Percentiles rank a stretch among this genome's conserved stretches.
phyloP scores from a whole-genome alignment of 2,888 invertebrate genomes.

The Macrophya annulata region DNA sequence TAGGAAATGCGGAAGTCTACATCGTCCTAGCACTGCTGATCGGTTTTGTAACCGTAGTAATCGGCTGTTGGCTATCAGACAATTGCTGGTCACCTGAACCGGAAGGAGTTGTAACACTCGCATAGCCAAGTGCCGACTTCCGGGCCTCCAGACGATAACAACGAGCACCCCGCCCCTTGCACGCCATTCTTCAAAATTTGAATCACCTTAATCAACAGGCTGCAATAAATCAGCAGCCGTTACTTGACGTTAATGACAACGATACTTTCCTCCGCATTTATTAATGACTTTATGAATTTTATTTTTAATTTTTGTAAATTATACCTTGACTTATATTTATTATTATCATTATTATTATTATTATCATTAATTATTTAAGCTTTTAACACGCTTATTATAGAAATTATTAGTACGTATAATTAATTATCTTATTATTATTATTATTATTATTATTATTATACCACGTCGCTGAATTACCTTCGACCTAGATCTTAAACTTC shows the following conservation, averaged over 20 bases:
- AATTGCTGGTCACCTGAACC: constrained; percentile 91
- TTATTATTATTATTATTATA: too few relatives aligned
- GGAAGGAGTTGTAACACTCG: constrained; percentile 84
- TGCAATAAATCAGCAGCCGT: constrained; percentile 64
- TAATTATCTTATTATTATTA: not conserved
- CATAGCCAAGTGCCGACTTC: constrained; percentile 86
- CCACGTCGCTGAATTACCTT: not conserved
- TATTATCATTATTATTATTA: not conserved
- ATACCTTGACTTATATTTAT: not conserved
- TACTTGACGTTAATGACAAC: constrained; percentile 70
- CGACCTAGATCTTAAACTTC: not conserved
- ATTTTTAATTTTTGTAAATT: not conserved
- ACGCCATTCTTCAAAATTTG: constrained; percentile 66
- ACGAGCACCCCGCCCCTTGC: constrained; percentile 68
- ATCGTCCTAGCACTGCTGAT: constrained; percentile 88
- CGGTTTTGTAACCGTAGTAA: constrained; percentile 87
- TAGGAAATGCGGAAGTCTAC: constrained; percentile 89
- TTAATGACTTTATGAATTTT: constrained; percentile 32
- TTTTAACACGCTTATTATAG: not conserved
- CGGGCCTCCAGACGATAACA: constrained; percentile 80
- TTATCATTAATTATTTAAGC: not conserved
- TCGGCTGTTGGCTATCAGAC: constrained; percentile 90
- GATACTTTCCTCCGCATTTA: constrained; percentile 67
- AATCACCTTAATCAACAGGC: constrained; percentile 57
- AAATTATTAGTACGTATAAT: not conserved